Percentiles rank a stretch among this genome's conserved stretches.
Conservation (phyloP, 2,888 invertebrate species). For the Ectemnius continuus region DNA sequence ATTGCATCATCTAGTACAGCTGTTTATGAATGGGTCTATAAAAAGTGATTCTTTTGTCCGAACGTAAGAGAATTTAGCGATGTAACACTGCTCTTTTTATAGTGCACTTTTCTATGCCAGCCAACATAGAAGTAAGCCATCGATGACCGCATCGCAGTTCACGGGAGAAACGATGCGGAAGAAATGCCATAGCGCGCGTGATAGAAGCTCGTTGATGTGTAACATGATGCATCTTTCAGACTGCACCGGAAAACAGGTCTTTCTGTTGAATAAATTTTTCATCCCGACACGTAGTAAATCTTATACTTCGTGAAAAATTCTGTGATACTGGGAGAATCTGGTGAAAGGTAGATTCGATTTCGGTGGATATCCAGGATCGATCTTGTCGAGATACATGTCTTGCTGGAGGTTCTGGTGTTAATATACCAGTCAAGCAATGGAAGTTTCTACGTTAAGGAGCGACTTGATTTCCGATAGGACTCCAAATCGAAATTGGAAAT, state of each 20-base stretch:
- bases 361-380: not conserved
- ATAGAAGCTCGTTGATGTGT: not conserved
- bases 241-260: not conserved
- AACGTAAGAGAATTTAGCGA: too few species aligned
- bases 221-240: not conserved
- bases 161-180: not conserved
- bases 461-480: not conserved
- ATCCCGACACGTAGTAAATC: not conserved
- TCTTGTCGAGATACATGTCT: not conserved
- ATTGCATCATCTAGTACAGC: too few species aligned
- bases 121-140: not conserved
- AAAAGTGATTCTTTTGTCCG: slow-evolving; percentile 10
- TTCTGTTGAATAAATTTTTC: not conserved
- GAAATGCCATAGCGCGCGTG: not conserved
- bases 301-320: not conserved
- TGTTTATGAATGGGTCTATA: slow-evolving; percentile 25
- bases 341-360: not conserved
- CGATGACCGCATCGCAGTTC: not conserved
- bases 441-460: not conserved
- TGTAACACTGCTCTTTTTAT: slow-evolving; percentile 11
- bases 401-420: not conserved
- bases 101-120: not conserved
- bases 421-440: not conserved
- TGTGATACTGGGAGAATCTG: not conserved
- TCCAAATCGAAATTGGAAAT: not conserved